These are phyloP conservation scores for Hemaris fuciformis DNA, from an alignment of 2,888 invertebrate genomes.

Conservation along the genomic window DNA sequence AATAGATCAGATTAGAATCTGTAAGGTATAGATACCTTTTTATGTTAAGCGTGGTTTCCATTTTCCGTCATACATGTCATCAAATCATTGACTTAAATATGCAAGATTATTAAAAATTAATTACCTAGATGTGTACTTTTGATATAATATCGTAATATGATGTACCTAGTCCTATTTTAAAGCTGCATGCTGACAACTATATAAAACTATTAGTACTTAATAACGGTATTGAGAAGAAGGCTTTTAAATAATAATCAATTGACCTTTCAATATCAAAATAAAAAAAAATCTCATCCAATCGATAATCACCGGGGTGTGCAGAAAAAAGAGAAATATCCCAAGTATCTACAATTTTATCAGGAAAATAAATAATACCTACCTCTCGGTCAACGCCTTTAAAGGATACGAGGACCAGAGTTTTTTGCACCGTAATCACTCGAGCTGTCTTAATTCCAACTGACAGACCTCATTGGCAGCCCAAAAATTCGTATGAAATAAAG, in stretches of 20 bases:
- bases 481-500: conserved; percentile 30
- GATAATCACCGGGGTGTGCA: conserved; percentile 17
- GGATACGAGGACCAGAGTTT: conserved; percentile 25
- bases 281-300: conserved; percentile 11
- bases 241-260: neutral
- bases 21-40: too few species aligned
- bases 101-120: too few species aligned
- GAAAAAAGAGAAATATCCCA: neutral
- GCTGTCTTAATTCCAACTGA: neutral
- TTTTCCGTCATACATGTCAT: too few species aligned
- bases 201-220: too few species aligned
- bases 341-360: neutral
- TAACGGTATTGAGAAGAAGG: too few species aligned
- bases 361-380: conserved; percentile 23
- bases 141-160: too few species aligned
- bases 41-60: too few species aligned
- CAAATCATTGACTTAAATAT: too few species aligned
- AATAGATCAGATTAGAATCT: too few species aligned
- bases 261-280: neutral
- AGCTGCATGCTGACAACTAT: too few species aligned
- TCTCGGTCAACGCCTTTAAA: conserved; percentile 30
- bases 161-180: too few species aligned
- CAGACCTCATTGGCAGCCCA: neutral
- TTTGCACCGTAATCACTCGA: conserved; percentile 17
- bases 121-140: too few species aligned